Evolutionary conservation across 53 echinoderm and acorn worm genomes (phyloP), one percentile per base, ranked within the genome.

Genomic region (Arbacia lixula): DNA sequence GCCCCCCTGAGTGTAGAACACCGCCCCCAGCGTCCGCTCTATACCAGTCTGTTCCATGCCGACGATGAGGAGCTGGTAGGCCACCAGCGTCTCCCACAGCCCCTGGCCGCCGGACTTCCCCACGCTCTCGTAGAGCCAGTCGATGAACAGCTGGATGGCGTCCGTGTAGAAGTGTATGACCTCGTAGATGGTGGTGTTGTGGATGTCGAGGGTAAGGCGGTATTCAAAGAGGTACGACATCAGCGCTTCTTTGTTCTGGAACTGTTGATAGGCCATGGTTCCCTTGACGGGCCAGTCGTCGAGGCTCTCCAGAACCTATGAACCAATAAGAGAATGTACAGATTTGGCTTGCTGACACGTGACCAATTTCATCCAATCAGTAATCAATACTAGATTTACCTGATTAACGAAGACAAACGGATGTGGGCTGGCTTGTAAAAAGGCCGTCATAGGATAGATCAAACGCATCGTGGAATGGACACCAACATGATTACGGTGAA

Each of bases 1-100:
- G 9, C 96, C 96, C 36, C 96, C 96, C 56, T 86, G 76, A 6
- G 96, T 93, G 60, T 89, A 96, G 78, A 96, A 96, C 57, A 89
- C 89, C 56, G 91, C 93, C 64, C 97, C 97, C 39, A 96, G 66
- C 24, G 97, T 93, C 58, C 93, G 83, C 66, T 96, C 97, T 27
- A 96, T 88, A 29, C 97, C 97, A 60, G 91, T 85, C 84, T 96
- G 93, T 79, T 96, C 97, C 93, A 93, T 96, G 3, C 91, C 97
- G 32, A 96, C 86, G 46, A 94, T 96, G 17, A 96, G 37, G 27
- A 96, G 81, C 71, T 96, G 97, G 41, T 90, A 96, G 55, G 93
- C 93, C 1, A 96, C 96, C 14, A 96, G 85, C 3, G 87, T 91
- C 71, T 91, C 89, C 96, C 96, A 96, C 17, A 93, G 53, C 5